Evolutionary conservation across 2,113 vertebrate genomes (phyloP), one percentile per base, ranked within the genome.

Genomic region (Nestor notabilis): DNA sequence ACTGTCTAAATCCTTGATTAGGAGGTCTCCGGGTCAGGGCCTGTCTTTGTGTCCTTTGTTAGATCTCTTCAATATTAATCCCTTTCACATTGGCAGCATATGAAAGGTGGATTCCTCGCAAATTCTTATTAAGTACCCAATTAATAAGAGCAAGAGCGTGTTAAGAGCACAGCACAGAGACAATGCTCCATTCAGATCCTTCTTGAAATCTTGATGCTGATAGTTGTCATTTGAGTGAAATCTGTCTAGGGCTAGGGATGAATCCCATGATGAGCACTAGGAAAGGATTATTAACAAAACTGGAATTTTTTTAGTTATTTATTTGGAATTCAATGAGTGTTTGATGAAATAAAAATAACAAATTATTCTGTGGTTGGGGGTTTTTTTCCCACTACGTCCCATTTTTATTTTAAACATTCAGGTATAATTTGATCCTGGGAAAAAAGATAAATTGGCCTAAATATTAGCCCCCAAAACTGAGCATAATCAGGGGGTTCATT

Each of bases 31-130:
- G 68, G 93, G 96, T 96, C 96, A 96, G 92, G 60, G 92, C 60
- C 47, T 90, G 79, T 96, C 95, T 97, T 95, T 97, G 93, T 97
- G 84, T 86, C 80, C 95, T 95, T 97, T 97, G 96, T 97, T 96
- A 95, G 95, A 95, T 77, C 92, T 81, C 92, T 87, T 94, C 83
- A 93, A 52, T 84, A 94, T 96, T 95, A 95, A 96, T 97, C 90
- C 95, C 68, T 92, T 94, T 94, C 95, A 87, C 92, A 83, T 6
- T 94, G 92, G 94, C 95, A 91, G 56, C 81, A 78, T 72, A 94
- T 83, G 89, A 96, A 97, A 94, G 96, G 94, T 97, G 89, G 94
- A 96, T 96, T 96, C 97, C 44, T 90, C 83, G 61, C 83, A 78
- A 96, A 93, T 90, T 93, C 94, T 95, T 96, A 95, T 93, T 89